Conservation (phyloP, 2,888 invertebrate species). For the Tipula helvola region DNA sequence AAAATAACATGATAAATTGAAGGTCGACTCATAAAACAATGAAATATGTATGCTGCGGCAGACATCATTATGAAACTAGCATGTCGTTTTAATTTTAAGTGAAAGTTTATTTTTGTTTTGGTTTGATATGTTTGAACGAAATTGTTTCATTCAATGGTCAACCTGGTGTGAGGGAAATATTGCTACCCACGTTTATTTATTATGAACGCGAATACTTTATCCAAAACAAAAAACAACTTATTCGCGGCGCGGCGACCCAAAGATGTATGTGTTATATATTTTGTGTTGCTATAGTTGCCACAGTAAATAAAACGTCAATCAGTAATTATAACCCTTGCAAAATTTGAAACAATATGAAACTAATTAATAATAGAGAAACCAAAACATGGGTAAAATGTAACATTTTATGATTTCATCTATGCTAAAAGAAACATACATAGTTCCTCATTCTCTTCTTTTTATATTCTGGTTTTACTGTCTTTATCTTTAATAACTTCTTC, state of each 20-base stretch:
- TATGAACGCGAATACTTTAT: no score
- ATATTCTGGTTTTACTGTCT: neutral
- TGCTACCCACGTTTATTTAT: no score
- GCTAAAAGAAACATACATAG: neutral
- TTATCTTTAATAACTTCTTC: neutral
- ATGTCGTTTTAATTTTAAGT: neutral
- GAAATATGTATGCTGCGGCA: no score
- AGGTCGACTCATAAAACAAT: no score
- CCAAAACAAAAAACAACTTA: no score
- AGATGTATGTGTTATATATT: neutral
- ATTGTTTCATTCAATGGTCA: no score
- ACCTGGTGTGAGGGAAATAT: no score
- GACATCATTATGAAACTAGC: neutral
- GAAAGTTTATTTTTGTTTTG: no score
- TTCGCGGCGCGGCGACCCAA: no score
- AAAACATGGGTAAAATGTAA: neutral
- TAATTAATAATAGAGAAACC: neutral
- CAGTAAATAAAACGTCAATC: neutral
- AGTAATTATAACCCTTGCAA: neutral
- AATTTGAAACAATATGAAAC: neutral
- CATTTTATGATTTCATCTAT: neutral
- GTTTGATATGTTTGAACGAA: no score
- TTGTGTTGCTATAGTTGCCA: neutral
- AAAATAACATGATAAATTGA: neutral
- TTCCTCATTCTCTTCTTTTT: neutral